Percentiles rank a stretch among this genome's conserved stretches.
Conservation (phyloP, 2,888 invertebrate species). For the Agrenia bidenticulata region DNA sequence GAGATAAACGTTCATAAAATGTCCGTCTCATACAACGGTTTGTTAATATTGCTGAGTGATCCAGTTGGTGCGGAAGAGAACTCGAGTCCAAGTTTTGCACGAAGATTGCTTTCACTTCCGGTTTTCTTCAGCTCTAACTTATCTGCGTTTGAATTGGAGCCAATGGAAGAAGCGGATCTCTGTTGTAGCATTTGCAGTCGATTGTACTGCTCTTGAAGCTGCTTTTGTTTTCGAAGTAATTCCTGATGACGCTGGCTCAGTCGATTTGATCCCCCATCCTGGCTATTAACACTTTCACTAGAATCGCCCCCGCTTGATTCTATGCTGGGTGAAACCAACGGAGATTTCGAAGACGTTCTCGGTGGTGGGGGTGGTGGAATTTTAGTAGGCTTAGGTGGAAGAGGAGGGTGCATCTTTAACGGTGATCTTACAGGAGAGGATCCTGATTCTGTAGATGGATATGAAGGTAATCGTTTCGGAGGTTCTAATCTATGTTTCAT, state of each 20-base stretch:
- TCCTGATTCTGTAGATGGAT: slow-evolving; percentile 68
- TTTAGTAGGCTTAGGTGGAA: slow-evolving; percentile 69
- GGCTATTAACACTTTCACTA: slow-evolving; percentile 51
- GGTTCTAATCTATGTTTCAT: slow-evolving; percentile 46
- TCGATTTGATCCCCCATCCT: slow-evolving; percentile 53
- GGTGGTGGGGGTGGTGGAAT: slow-evolving; percentile 90
- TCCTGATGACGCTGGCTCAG: slow-evolving; percentile 87
- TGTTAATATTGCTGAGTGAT: slow-evolving; percentile 49
- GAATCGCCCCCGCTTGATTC: slow-evolving; percentile 49
- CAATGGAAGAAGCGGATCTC: slow-evolving; percentile 53
- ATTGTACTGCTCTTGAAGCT: slow-evolving; percentile 87
- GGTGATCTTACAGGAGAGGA: slow-evolving; percentile 48
- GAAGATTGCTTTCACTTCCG: slow-evolving; percentile 81
- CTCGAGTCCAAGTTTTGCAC: slow-evolving; percentile 75
- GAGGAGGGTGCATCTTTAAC: slow-evolving; percentile 44
- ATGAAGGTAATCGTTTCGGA: slow-evolving; percentile 68
- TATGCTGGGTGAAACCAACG: slow-evolving; percentile 75
- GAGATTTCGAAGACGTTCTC: slow-evolving; percentile 84
- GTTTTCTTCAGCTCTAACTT: slow-evolving; percentile 70
- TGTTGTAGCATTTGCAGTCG: slow-evolving; percentile 81
- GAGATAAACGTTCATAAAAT: slow-evolving; percentile 67
- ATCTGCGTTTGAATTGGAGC: slow-evolving; percentile 51
- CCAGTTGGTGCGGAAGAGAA: slow-evolving; percentile 49
- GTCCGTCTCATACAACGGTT: slow-evolving; percentile 75
- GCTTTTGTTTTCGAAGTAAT: slow-evolving; percentile 79